Conservation (phyloP, 2,113 vertebrate species). For the Charadrius vociferus region DNA sequence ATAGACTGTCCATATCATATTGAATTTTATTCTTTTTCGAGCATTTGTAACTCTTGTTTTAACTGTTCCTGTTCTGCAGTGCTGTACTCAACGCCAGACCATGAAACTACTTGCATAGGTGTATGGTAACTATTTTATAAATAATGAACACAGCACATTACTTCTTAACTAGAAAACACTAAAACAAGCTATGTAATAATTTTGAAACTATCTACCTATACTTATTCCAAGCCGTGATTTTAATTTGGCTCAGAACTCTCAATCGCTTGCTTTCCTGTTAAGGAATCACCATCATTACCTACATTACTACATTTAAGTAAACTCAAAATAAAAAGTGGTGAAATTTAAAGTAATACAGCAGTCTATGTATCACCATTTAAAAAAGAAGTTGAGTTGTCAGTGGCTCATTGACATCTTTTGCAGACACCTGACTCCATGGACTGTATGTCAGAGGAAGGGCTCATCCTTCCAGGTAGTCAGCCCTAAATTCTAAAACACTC, state of each 20-base stretch:
- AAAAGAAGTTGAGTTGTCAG: not conserved
- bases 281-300: not conserved
- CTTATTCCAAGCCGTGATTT: accelerated
- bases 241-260: not conserved
- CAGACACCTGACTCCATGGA: not conserved
- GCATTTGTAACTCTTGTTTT: not conserved
- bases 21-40: not conserved
- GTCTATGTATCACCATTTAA: not conserved
- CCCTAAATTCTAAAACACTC: not conserved
- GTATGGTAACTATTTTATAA: not conserved
- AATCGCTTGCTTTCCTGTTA: not conserved
- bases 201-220: not conserved
- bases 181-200: not conserved
- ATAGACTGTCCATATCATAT: not conserved
- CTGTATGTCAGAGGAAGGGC: not conserved
- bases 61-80: not conserved
- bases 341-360: not conserved
- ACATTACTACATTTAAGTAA: not conserved
- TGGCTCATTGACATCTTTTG: not conserved
- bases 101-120: not conserved
- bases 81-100: not conserved
- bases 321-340: not conserved
- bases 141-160: not conserved
- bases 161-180: not conserved
- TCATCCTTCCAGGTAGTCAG: not conserved